Conservation (phyloP, 2,797 vertebrate genomes). For the Rhinoraja longicauda region DNA sequence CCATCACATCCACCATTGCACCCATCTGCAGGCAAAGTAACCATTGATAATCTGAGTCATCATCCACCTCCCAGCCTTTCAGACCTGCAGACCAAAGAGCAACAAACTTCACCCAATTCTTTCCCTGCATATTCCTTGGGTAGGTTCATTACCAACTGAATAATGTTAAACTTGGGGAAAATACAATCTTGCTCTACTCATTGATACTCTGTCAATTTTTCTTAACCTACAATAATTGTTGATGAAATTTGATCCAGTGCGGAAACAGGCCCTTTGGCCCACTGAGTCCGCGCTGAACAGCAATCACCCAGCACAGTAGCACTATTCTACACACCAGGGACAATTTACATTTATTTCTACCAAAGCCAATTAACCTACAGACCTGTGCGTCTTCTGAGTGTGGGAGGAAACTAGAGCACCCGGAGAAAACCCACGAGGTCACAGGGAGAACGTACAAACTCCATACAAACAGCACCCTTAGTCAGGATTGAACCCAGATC, state of each 20-base stretch:
- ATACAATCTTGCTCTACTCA: neutral
- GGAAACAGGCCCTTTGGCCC: too few relatives aligned
- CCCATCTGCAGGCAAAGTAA: slow-evolving; percentile 81
- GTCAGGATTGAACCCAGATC: too few relatives aligned
- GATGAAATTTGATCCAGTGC: neutral
- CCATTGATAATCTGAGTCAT: slow-evolving; percentile 83
- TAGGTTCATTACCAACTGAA: slow-evolving; percentile 54
- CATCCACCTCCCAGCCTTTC: slow-evolving; percentile 78
- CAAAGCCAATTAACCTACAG: too few relatives aligned
- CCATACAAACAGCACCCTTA: too few relatives aligned
- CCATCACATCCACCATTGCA: slow-evolving; percentile 81
- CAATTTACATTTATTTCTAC: too few relatives aligned
- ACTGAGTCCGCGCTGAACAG: too few relatives aligned
- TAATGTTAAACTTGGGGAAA: neutral
- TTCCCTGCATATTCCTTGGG: slow-evolving; percentile 88
- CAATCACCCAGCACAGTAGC: too few relatives aligned
- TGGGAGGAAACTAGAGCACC: too few relatives aligned
- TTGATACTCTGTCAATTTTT: neutral
- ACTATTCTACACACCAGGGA: too few relatives aligned
- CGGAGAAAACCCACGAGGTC: too few relatives aligned
- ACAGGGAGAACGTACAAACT: too few relatives aligned
- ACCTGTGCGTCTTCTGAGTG: too few relatives aligned
- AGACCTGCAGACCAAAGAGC: slow-evolving; percentile 99
- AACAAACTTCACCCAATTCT: slow-evolving; percentile 82
- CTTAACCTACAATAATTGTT: neutral